Conservation (phyloP, 2,888 invertebrate species). For the Tortrix viridana region DNA sequence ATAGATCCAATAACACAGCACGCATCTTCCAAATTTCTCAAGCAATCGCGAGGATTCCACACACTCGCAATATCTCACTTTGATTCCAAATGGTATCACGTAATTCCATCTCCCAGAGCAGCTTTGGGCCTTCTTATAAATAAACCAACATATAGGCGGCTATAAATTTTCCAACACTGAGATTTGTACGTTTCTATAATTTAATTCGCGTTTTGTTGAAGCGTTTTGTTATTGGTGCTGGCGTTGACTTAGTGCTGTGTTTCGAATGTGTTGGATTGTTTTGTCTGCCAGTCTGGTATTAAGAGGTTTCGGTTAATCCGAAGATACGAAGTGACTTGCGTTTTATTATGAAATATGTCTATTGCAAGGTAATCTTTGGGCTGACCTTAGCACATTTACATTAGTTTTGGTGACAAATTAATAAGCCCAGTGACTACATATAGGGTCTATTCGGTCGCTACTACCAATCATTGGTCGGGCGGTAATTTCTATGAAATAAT, state of each 20-base stretch:
- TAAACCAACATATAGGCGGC: conserved; percentile 81
- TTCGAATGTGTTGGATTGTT: background rate
- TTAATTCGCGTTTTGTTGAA: conserved; percentile 77
- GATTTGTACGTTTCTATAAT: conserved; percentile 76
- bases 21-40: conserved; percentile 33
- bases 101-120: conserved; percentile 80
- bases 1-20: conserved; percentile 15
- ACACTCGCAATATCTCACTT: conserved; percentile 73
- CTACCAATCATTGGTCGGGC: too few species aligned
- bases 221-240: conserved; percentile 58
- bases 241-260: conserved; percentile 59
- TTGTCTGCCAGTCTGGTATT: too few species aligned
- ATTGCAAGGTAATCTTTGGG: too few species aligned
- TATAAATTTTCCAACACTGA: conserved; percentile 77
- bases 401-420: too few species aligned
- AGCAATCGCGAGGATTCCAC: conserved; percentile 27
- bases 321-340: too few species aligned
- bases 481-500: too few species aligned
- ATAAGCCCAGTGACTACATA: too few species aligned
- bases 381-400: too few species aligned
- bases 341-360: too few species aligned
- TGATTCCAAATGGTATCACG: conserved; percentile 83
- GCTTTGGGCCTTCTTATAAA: conserved; percentile 79
- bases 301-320: too few species aligned
- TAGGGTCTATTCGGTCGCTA: too few species aligned